Evolutionary conservation across 1,140 invertebrate species (phyloP).

Genomic region (Pseudachorutes palmiensis): DNA sequence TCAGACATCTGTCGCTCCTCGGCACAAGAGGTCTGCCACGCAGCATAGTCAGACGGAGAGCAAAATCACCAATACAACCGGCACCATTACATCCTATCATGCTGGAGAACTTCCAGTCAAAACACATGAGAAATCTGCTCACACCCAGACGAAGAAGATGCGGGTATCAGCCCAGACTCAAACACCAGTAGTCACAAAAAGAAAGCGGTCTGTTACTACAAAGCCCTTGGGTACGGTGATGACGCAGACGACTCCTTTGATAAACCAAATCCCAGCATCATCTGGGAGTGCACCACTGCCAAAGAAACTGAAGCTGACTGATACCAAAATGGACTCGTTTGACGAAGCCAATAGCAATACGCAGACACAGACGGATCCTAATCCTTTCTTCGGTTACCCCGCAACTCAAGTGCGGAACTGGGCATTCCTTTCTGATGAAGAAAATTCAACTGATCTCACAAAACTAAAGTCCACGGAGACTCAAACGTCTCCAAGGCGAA

Average conservation of each 20-base stretch:
- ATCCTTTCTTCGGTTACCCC: not conserved
- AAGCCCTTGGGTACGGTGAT: not conserved
- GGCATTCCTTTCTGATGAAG: not conserved
- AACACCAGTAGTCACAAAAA: constrained; percentile 1
- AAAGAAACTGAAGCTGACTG: not conserved
- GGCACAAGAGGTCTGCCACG: not conserved
- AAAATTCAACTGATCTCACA: not conserved
- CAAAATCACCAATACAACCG: not conserved
- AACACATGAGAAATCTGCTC: not conserved
- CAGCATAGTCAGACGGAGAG: not conserved
- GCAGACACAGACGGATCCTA: constrained; percentile 1
- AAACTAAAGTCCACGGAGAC: not conserved
- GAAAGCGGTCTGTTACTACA: not conserved
- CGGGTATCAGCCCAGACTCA: not conserved
- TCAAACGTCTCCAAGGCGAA: not conserved
- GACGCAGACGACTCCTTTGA: not conserved
- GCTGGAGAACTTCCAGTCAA: not conserved
- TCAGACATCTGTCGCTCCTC: not conserved
- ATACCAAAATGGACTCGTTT: not conserved
- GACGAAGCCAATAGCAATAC: not conserved
- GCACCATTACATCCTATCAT: not conserved
- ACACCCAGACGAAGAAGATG: not conserved
- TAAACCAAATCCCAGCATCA: not conserved
- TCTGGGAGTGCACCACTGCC: not conserved
- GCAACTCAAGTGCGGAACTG: not conserved